These are phyloP conservation scores for Coregonus ussuriensis DNA, from an alignment of 2,797 vertebrate genomes.

Conservation along the genomic window DNA sequence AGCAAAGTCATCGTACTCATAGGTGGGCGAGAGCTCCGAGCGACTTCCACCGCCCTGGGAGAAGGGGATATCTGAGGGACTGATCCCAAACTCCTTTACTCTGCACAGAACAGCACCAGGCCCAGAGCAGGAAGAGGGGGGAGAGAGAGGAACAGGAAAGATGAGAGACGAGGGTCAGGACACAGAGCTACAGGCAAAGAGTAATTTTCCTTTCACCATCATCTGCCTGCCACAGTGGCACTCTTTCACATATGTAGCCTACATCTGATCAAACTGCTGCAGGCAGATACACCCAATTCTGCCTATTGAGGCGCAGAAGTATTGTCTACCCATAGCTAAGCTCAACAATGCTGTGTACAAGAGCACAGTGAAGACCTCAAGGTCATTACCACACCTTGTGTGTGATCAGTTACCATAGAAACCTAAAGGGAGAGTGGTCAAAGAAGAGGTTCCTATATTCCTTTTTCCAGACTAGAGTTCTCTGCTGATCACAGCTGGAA, in stretches of 20 bases:
- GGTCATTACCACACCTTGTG: not conserved
- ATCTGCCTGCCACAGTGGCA: not conserved
- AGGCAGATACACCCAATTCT: not conserved
- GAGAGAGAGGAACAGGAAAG: slow-evolving; percentile 48
- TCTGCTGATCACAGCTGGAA: not conserved
- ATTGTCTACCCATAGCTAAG: not conserved
- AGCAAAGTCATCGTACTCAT: slow-evolving; percentile 92
- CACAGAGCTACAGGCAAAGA: slow-evolving; percentile 16
- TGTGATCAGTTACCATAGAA: not conserved
- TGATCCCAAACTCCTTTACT: slow-evolving; percentile 99
- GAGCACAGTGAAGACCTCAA: not conserved
- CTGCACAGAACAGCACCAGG: slow-evolving; percentile 74
- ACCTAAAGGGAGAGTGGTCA: not conserved
- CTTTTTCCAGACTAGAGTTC: not conserved
- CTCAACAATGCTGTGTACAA: not conserved
- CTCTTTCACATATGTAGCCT: not conserved
- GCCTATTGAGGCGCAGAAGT: not conserved
- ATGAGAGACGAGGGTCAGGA: slow-evolving; percentile 34
- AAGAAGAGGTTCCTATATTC: not conserved
- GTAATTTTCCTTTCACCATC: not conserved
- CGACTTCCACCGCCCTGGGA: slow-evolving; percentile 91
- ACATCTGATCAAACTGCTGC: not conserved
- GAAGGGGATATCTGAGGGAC: slow-evolving; percentile 97
- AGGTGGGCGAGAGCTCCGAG: slow-evolving; percentile 91
- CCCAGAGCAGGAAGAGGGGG: slow-evolving; percentile 47